Evolutionary conservation across 2,888 invertebrate genomes (phyloP).

Genomic region (Thysanoteuthis rhombus): DNA sequence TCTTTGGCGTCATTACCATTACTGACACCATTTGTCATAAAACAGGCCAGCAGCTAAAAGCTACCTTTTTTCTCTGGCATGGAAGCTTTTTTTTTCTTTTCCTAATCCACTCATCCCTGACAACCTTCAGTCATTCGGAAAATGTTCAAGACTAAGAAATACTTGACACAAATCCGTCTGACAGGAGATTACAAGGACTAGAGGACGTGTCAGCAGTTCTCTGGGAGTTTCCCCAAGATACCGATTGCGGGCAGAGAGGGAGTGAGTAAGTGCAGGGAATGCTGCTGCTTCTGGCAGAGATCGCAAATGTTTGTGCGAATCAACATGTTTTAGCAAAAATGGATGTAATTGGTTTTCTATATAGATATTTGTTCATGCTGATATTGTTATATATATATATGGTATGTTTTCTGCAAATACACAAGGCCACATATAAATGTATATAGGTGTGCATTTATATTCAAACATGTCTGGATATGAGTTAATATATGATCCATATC

Average conservation of each 20-base stretch:
- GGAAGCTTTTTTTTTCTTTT: background rate
- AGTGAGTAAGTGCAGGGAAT: background rate
- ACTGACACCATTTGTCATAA: background rate
- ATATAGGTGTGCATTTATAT: background rate
- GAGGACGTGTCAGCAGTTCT: background rate
- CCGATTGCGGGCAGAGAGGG: background rate
- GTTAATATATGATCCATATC: background rate
- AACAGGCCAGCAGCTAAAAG: background rate
- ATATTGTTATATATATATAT: background rate
- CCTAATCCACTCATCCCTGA: background rate
- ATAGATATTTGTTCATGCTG: background rate
- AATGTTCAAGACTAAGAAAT: background rate
- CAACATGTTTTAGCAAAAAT: background rate
- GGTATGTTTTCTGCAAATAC: background rate
- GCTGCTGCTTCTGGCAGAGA: background rate
- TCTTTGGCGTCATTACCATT: background rate
- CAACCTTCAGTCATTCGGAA: background rate
- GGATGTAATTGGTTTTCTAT: background rate
- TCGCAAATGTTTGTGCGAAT: background rate
- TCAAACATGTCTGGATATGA: background rate
- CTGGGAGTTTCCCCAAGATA: background rate
- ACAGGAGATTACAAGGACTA: background rate
- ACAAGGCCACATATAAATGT: background rate
- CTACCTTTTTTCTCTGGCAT: background rate
- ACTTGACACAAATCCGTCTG: background rate